Evolutionary conservation across 2,888 invertebrate genomes (phyloP), one percentile per base, ranked within the genome.

Genomic region (Neoscelio sp.): DNA sequence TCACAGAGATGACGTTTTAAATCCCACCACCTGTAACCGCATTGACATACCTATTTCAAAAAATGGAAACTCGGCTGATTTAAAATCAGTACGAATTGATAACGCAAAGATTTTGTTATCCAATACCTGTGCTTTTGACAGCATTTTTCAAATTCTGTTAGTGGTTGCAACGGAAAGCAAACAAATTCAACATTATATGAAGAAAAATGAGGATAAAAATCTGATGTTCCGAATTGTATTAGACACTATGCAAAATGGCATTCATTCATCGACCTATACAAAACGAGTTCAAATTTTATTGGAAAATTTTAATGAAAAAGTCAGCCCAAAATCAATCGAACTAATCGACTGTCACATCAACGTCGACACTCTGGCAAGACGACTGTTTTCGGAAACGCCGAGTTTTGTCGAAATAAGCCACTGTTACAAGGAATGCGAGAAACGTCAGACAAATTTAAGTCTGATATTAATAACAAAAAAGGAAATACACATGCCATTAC

Each of bases 111-210:
- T 58, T 2, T 58, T 44, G 8, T 8, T 40, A 6, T 8, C 15
- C 1, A 42, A 58, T 17, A 58, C 58, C 5, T 58, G 42, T n/a
- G 20, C 58, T 0, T 58, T 58, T 42, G 58, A 58, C 13, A 17
- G n/a, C 1, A 13, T 58, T 8, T 58, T 28, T 30, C 58, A 58
- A 17, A 23, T 58, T 15, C 1, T 23, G 1, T 23, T 42, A 23
- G 13, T 15, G 2, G 28, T 30, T 13, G 38, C 28, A 3, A 13
- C 1, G 8, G 7, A 42, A 42, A 42, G 13, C 30, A 10, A 23
- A 42, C 4, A 26, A 2, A 17, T 28, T 12, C 18, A 20, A 30
- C 12, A n/a, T 4, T 28, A 42, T 28, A 58, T 58, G 23, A 6
- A 38, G 30, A 0, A 15, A 26, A 23, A 42, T 23, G 7, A 42